phyloP scores from a whole-genome alignment of 2,797 vertebrate species.

The Mareca strepera region DNA sequence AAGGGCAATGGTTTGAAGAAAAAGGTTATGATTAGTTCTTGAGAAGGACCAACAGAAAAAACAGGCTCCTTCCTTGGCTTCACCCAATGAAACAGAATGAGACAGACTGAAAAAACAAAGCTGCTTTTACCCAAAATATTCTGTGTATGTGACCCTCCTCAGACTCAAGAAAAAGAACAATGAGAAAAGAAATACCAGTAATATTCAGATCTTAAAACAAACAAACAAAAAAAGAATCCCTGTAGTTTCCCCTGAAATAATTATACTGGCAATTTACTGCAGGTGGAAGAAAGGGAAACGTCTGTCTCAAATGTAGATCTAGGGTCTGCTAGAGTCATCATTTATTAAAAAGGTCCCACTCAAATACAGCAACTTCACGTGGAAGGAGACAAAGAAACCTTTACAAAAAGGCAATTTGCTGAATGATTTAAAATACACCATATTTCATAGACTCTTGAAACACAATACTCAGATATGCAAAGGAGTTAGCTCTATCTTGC shows the following conservation, averaged over 20 bases:
- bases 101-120: neutral
- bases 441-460: neutral
- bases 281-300: neutral
- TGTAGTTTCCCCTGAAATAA: neutral
- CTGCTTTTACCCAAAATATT: neutral
- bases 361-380: neutral
- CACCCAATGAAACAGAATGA: neutral
- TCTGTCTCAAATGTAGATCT: neutral
- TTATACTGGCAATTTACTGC: neutral
- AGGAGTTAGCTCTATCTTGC: neutral
- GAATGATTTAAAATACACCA: constrained; percentile 15
- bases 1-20: neutral
- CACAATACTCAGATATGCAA: neutral
- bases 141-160: neutral
- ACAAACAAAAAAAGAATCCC: neutral
- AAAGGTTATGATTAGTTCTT: neutral
- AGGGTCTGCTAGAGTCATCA: neutral
- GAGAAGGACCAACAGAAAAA: neutral
- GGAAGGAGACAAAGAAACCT: neutral
- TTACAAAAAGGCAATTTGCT: neutral
- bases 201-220: neutral
- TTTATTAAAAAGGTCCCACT: neutral
- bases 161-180: neutral
- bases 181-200: neutral
- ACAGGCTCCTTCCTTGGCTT: neutral